Percentiles rank a stretch among this genome's conserved stretches.
These are phyloP conservation scores for Rambutsinella grinnellia DNA, from an alignment of 2,888 invertebrate species.

Conservation along the genomic window DNA sequence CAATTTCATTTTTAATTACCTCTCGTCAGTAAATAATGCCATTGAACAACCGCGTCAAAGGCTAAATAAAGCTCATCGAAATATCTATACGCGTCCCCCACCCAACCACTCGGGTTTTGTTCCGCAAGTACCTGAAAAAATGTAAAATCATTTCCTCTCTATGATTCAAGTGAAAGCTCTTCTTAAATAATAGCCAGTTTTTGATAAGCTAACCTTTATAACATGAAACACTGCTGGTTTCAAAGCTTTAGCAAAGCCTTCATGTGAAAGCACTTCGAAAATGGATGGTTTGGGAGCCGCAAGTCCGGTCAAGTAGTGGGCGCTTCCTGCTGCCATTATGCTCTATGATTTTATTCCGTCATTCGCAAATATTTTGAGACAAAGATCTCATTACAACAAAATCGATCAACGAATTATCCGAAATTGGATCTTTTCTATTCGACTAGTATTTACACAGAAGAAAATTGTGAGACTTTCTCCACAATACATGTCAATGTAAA, in stretches of 20 bases:
- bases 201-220: slow-evolving; percentile 47
- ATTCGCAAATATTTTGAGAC: too few relatives aligned
- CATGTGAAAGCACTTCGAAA: slow-evolving; percentile 62
- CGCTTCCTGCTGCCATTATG: slow-evolving; percentile 20
- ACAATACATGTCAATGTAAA: too few relatives aligned
- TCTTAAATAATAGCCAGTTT: neutral
- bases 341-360: too few relatives aligned
- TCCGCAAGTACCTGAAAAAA: slow-evolving; percentile 53
- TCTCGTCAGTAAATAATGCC: slow-evolving; percentile 61
- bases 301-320: slow-evolving; percentile 59
- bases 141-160: too few relatives aligned
- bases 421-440: too few relatives aligned
- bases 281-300: slow-evolving; percentile 39
- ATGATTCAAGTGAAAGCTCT: neutral
- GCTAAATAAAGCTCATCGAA: slow-evolving; percentile 61
- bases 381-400: too few relatives aligned
- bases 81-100: slow-evolving; percentile 44
- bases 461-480: too few relatives aligned
- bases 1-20: too few relatives aligned
- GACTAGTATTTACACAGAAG: too few relatives aligned
- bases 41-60: slow-evolving; percentile 58
- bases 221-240: slow-evolving; percentile 60
- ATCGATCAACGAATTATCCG: too few relatives aligned
- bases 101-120: slow-evolving; percentile 45
- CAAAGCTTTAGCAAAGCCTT: slow-evolving; percentile 57